phyloP scores from a whole-genome alignment of 2,888 invertebrate species.

The Bombylius discolor region DNA sequence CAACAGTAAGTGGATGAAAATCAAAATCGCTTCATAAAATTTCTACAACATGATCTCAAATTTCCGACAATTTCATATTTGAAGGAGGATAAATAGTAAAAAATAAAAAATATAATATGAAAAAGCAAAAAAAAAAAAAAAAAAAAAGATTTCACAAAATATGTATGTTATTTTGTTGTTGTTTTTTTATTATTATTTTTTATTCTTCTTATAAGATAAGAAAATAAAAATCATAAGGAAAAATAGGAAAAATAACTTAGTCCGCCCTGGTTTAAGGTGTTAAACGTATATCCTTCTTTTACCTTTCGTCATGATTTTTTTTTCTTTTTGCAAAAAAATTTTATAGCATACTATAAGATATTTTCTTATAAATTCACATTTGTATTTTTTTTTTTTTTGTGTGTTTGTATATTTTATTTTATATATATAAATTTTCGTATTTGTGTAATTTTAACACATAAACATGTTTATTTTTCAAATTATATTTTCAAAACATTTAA shows the following conservation, averaged over 20 bases:
- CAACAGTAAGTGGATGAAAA: slow-evolving; percentile 14
- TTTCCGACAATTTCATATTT: slow-evolving; percentile 15
- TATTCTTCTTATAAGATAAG: neutral
- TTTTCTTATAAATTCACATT: no score
- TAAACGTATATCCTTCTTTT: neutral
- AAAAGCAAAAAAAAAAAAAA: neutral
- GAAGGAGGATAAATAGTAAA: slow-evolving; percentile 22
- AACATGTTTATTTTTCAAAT: no score
- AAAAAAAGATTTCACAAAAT: neutral
- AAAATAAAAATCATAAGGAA: neutral
- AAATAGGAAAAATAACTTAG: neutral
- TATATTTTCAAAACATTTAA: no score
- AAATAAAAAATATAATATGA: no score
- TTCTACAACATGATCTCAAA: slow-evolving; percentile 16
- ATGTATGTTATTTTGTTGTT: neutral
- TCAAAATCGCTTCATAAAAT: slow-evolving; percentile 16
- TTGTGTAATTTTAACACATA: no score
- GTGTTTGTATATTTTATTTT: no score
- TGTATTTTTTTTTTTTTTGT: no score
- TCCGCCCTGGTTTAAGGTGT: neutral
- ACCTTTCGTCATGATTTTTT: neutral
- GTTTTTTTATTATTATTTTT: no score
- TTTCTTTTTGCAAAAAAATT: no score
- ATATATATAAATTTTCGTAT: no score
- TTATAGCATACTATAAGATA: no score